Evolutionary conservation across 2,797 vertebrate genomes (phyloP).

Genomic region (Ctenopoma multispine): DNA sequence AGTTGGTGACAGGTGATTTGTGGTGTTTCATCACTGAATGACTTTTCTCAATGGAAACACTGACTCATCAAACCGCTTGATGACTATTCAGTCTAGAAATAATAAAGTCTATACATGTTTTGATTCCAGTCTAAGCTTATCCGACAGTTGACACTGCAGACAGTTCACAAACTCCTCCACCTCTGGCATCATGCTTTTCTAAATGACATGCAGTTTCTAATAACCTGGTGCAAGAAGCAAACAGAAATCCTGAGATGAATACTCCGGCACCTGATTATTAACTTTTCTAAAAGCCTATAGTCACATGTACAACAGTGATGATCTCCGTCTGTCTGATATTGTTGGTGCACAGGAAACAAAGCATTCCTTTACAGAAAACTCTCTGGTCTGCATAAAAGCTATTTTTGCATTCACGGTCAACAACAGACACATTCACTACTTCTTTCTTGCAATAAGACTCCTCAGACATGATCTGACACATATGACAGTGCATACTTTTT

Average conservation of each 20-base stretch:
- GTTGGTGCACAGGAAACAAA: conserved; percentile 21
- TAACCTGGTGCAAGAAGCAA: conserved; percentile 31
- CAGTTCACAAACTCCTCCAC: conserved; percentile 44
- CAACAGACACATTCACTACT: conserved; percentile 15
- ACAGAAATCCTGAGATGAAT: conserved; percentile 42
- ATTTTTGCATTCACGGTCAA: conserved; percentile 13
- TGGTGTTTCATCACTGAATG: background rate
- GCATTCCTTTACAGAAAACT: conserved; percentile 37
- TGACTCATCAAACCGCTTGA: conserved; percentile 26
- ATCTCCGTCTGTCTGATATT: conserved; percentile 34
- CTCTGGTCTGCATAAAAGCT: conserved; percentile 8
- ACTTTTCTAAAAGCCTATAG: conserved; percentile 29
- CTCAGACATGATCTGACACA: conserved; percentile 20
- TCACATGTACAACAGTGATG: conserved; percentile 16
- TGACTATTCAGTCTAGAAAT: conserved; percentile 64
- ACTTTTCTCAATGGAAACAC: background rate
- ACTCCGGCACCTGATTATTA: conserved; percentile 69
- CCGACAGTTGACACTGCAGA: conserved; percentile 48
- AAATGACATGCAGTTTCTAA: conserved; percentile 44
- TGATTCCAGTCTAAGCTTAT: conserved; percentile 43
- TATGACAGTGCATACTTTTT: conserved; percentile 1
- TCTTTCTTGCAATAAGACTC: conserved; percentile 4
- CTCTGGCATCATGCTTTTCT: conserved; percentile 58
- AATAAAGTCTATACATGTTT: conserved; percentile 43
- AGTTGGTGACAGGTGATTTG: conserved; percentile 20